A percentile compares a stretch with the other conserved stretches of the same genome.
phyloP scores from a whole-genome alignment of 2,797 vertebrate genomes.

The Gallinago stenura region DNA sequence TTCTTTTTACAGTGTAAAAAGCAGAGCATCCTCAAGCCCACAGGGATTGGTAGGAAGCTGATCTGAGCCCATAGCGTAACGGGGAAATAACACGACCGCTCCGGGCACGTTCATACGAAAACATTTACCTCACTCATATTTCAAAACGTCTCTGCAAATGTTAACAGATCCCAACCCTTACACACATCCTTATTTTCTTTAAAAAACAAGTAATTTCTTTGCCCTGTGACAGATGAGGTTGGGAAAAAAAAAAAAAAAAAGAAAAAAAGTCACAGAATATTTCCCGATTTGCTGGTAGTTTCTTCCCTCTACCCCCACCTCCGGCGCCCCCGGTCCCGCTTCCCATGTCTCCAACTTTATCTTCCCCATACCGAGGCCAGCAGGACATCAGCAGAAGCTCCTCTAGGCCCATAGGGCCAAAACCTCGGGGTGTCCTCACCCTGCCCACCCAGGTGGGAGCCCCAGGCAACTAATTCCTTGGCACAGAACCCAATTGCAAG shows the following conservation, averaged over 20 bases:
- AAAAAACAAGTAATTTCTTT: not conserved
- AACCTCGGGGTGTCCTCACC: rapidly evolving
- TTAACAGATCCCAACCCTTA: not conserved
- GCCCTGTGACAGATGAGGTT: not conserved
- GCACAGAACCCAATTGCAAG: not conserved
- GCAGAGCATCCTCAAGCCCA: not conserved
- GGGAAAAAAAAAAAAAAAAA: not conserved
- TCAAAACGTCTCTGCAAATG: not conserved
- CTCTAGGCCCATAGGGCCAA: rapidly evolving
- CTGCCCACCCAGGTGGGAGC: not conserved
- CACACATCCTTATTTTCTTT: not conserved
- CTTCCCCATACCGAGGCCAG: not conserved
- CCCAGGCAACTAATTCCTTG: not conserved
- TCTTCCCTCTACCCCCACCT: not conserved
- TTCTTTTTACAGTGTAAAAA: not conserved
- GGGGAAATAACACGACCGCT: not conserved
- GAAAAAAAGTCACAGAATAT: not conserved
- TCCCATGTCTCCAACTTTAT: not conserved
- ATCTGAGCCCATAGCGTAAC: not conserved
- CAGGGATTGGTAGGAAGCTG: not conserved
- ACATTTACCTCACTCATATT: not conserved
- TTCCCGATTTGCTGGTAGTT: not conserved
- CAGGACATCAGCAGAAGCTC: not conserved
- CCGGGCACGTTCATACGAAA: not conserved
- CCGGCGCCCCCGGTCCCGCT: not conserved